Conservation (phyloP, 2,888 invertebrate species). For the Phyllotreta cruciferae region DNA sequence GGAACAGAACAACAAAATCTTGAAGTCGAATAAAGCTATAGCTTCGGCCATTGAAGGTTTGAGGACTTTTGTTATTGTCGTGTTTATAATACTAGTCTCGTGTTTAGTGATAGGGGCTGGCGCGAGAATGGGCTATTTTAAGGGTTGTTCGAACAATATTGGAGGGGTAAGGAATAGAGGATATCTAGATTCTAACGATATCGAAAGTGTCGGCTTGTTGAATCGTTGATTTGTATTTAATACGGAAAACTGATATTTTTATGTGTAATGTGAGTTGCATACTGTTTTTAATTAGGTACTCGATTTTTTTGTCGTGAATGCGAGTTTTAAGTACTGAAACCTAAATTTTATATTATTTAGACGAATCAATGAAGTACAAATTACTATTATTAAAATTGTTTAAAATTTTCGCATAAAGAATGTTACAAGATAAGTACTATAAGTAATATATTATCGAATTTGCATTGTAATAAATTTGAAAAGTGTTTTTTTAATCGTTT, state of each 20-base stretch:
- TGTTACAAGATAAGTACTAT: too few relatives aligned
- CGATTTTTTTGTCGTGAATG: not conserved
- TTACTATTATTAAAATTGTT: not conserved
- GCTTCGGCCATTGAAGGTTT: slow-evolving; percentile 13
- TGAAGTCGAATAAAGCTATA: slow-evolving; percentile 17
- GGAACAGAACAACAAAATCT: slow-evolving; percentile 28
- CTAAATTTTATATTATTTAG: not conserved
- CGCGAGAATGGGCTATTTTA: slow-evolving; percentile 13
- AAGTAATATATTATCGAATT: too few relatives aligned
- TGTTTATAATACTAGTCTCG: slow-evolving; percentile 21
- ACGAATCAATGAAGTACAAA: too few relatives aligned
- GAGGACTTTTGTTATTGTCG: slow-evolving; percentile 17
- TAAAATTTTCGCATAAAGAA: not conserved
- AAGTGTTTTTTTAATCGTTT: too few relatives aligned
- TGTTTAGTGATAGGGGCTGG: slow-evolving; percentile 4
- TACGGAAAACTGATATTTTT: not conserved
- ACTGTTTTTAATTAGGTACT: slow-evolving; percentile 7
- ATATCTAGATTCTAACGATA: slow-evolving; percentile 25
- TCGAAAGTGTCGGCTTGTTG: slow-evolving; percentile 28
- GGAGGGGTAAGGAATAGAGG: slow-evolving; percentile 3
- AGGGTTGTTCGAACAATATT: not conserved
- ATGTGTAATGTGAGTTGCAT: not conserved
- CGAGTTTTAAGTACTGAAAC: not conserved
- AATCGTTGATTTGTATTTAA: slow-evolving; percentile 18
- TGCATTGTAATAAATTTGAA: too few relatives aligned